phyloP scores from a whole-genome alignment of 1,140 invertebrate genomes.

The Lysiphlebus fabarum region DNA sequence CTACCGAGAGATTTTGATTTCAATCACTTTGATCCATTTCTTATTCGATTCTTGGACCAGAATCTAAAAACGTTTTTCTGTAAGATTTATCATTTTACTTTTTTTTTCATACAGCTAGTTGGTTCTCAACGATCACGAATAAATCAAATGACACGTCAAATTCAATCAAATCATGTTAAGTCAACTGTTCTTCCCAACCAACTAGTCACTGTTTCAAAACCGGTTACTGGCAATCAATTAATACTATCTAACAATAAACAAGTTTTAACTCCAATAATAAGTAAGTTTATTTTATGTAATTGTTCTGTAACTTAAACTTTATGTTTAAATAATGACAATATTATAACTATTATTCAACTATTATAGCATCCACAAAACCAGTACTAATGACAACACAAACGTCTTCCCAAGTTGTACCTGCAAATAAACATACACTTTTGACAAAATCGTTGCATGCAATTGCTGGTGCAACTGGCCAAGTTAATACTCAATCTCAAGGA shows the following conservation, averaged over 20 bases:
- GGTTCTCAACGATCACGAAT: slow-evolving; percentile 60
- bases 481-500: slow-evolving; percentile 47
- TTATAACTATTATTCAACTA: too few relatives aligned
- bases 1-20: too few relatives aligned
- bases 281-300: slow-evolving; percentile 55
- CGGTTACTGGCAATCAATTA: slow-evolving; percentile 55
- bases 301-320: too few relatives aligned
- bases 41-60: too few relatives aligned
- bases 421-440: slow-evolving; percentile 52
- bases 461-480: slow-evolving; percentile 44
- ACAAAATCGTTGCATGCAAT: slow-evolving; percentile 51
- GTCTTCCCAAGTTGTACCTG: slow-evolving; percentile 50
- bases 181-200: slow-evolving; percentile 51
- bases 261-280: slow-evolving; percentile 61
- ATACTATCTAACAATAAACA: slow-evolving; percentile 60
- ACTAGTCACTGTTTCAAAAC: slow-evolving; percentile 50
- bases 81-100: slow-evolving; percentile 14
- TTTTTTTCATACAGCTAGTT: slow-evolving; percentile 56
- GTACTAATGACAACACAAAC: slow-evolving; percentile 52
- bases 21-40: too few relatives aligned
- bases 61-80: slow-evolving; percentile 8
- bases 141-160: slow-evolving; percentile 56
- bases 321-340: too few relatives aligned
- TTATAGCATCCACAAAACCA: slow-evolving; percentile 49
- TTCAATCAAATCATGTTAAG: slow-evolving; percentile 55